phyloP scores from a whole-genome alignment of 1,140 invertebrate species.

The Thereuonema tuberculata region DNA sequence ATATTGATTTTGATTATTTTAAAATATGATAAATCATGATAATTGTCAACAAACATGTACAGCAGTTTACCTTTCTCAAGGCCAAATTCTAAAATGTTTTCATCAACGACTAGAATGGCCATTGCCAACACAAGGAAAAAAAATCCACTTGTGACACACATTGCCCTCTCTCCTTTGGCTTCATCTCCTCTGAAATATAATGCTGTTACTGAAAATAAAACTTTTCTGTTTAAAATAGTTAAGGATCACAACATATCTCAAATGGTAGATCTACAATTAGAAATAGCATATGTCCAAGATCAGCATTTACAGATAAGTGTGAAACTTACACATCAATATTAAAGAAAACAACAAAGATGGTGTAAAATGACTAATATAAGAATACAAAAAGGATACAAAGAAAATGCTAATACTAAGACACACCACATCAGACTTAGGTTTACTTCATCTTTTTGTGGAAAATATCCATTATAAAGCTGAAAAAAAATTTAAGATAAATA shows the following conservation, averaged over 20 bases:
- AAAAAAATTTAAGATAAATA: too few species aligned
- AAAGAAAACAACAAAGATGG: too few species aligned
- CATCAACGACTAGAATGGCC: slow-evolving; percentile 80
- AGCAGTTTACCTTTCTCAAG: slow-evolving; percentile 43
- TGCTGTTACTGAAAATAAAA: slow-evolving; percentile 64
- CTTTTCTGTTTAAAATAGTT: slow-evolving; percentile 65
- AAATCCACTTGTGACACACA: slow-evolving; percentile 81
- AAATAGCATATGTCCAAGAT: too few species aligned
- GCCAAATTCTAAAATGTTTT: slow-evolving; percentile 76
- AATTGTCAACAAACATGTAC: too few species aligned
- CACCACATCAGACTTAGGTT: slow-evolving; percentile 94
- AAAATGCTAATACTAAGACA: slow-evolving; percentile 67
- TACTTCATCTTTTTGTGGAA: slow-evolving; percentile 70
- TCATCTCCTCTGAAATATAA: slow-evolving; percentile 84
- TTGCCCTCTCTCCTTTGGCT: slow-evolving; percentile 84
- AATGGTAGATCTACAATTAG: too few species aligned
- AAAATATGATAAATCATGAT: too few species aligned
- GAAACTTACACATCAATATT: too few species aligned
- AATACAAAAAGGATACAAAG: slow-evolving; percentile 51
- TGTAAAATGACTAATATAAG: too few species aligned
- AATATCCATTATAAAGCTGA: slow-evolving; percentile 59
- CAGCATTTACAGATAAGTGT: too few species aligned
- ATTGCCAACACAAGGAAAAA: slow-evolving; percentile 81
- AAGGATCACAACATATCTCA: too few species aligned
- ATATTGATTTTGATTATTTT: too few species aligned